Percentiles rank a stretch among this genome's conserved stretches.
phyloP scores from a whole-genome alignment of 2,888 invertebrate genomes.

The Chesias legatella region DNA sequence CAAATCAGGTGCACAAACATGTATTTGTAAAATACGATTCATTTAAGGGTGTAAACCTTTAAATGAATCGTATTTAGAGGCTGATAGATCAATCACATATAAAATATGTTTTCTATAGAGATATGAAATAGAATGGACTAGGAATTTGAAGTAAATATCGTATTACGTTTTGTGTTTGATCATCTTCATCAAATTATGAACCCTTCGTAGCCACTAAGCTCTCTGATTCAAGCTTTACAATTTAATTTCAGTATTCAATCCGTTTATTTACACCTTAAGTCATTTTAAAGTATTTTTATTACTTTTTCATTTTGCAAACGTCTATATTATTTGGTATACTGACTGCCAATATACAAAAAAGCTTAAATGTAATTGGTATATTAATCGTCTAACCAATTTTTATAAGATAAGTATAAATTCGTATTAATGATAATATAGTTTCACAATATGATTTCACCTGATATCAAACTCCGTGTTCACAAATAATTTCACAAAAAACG shows the following conservation, averaged over 20 bases:
- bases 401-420: slow-evolving; percentile 25
- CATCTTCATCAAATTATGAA: neutral
- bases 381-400: slow-evolving; percentile 24
- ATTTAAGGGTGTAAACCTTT: too few species aligned
- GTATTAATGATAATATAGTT: slow-evolving; percentile 17
- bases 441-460: slow-evolving; percentile 29
- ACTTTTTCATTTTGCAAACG: slow-evolving; percentile 24
- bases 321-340: slow-evolving; percentile 19
- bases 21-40: neutral
- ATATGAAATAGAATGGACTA: neutral
- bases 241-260: slow-evolving; percentile 24
- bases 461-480: slow-evolving; percentile 53
- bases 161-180: slow-evolving; percentile 1
- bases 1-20: slow-evolving; percentile 15
- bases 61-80: too few species aligned
- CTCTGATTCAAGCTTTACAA: slow-evolving; percentile 25
- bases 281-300: slow-evolving; percentile 31
- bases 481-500: slow-evolving; percentile 62
- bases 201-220: slow-evolving; percentile 13
- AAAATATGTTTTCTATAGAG: neutral
- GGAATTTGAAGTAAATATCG: neutral
- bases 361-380: slow-evolving; percentile 23
- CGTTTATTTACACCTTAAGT: slow-evolving; percentile 19
- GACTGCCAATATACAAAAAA: slow-evolving; percentile 28
- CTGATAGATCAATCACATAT: too few species aligned